phyloP scores from a whole-genome alignment of 2,113 vertebrate species.

The Girardinichthys multiradiatus region DNA sequence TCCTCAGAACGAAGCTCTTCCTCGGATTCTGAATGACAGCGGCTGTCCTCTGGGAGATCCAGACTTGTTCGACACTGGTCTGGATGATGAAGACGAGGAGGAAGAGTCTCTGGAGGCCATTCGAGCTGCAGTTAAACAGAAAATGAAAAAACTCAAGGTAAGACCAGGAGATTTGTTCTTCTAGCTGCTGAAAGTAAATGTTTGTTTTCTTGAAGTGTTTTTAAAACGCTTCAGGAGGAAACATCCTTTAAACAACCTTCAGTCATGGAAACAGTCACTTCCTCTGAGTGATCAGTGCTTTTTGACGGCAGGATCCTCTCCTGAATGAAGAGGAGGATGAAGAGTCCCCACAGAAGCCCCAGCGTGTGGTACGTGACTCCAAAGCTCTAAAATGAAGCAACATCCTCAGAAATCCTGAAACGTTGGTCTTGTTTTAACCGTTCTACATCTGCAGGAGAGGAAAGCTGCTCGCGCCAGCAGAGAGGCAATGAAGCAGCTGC shows the following conservation, averaged over 20 bases:
- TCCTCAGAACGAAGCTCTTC: slow-evolving; percentile 48
- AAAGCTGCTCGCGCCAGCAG: slow-evolving; percentile 92
- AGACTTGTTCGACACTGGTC: slow-evolving; percentile 88
- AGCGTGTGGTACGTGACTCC: slow-evolving; percentile 63
- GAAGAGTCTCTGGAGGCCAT: slow-evolving; percentile 90
- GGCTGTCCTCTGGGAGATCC: slow-evolving; percentile 88
- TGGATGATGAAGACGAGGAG: slow-evolving; percentile 83
- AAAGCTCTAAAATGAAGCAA: not conserved
- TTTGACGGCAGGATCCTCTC: slow-evolving; percentile 49
- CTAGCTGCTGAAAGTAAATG: not conserved
- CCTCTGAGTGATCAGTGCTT: not conserved
- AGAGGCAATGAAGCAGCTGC: slow-evolving; percentile 92
- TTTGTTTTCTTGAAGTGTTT: no score
- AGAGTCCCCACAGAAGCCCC: slow-evolving; percentile 55
- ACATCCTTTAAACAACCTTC: no score
- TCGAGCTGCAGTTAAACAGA: slow-evolving; percentile 84
- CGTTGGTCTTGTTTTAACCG: not conserved
- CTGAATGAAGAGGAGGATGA: slow-evolving; percentile 55
- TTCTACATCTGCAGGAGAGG: slow-evolving; percentile 83
- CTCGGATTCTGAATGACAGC: slow-evolving; percentile 85
- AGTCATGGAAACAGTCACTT: no score
- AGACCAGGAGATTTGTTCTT: not conserved
- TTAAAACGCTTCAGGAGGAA: not conserved
- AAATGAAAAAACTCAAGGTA: slow-evolving; percentile 86
- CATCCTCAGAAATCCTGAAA: not conserved